Percentiles rank a stretch among this genome's conserved stretches.
Evolutionary conservation across 2,113 vertebrate genomes (phyloP).

Genomic region (Cepphus grylle): DNA sequence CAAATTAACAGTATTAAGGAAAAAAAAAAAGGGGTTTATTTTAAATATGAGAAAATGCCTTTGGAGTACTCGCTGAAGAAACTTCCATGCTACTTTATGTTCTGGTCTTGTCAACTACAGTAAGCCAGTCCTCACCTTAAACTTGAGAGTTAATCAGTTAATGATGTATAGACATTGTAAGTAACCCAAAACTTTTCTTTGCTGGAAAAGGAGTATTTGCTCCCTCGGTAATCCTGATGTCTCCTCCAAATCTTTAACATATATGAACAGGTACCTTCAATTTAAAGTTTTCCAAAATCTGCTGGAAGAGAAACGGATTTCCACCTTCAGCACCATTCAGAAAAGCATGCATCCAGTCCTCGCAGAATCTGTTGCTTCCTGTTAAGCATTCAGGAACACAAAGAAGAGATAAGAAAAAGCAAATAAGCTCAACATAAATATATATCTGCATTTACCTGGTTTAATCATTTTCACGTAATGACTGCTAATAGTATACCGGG

Average conservation of each 20-base stretch:
- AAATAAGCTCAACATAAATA: neutral
- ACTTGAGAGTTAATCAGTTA: neutral
- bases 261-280: constrained; percentile 83
- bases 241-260: neutral
- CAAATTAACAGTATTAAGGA: neutral
- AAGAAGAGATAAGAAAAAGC: neutral
- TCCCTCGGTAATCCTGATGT: neutral
- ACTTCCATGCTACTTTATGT: neutral
- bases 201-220: neutral
- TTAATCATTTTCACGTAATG: neutral
- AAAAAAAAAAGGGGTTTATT: neutral
- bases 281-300: constrained; percentile 98
- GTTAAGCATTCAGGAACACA: neutral
- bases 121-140: neutral
- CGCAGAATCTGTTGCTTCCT: constrained; percentile 95
- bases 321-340: constrained; percentile 85
- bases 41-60: neutral
- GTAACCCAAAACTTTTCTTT: neutral
- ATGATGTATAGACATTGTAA: neutral
- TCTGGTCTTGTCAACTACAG: neutral
- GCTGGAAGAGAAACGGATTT: constrained; percentile 92
- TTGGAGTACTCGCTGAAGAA: neutral
- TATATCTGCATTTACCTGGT: neutral
- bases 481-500: neutral
- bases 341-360: constrained; percentile 94